phyloP scores from a whole-genome alignment of 2,113 vertebrate species.

The Xiphophorus maculatus region DNA sequence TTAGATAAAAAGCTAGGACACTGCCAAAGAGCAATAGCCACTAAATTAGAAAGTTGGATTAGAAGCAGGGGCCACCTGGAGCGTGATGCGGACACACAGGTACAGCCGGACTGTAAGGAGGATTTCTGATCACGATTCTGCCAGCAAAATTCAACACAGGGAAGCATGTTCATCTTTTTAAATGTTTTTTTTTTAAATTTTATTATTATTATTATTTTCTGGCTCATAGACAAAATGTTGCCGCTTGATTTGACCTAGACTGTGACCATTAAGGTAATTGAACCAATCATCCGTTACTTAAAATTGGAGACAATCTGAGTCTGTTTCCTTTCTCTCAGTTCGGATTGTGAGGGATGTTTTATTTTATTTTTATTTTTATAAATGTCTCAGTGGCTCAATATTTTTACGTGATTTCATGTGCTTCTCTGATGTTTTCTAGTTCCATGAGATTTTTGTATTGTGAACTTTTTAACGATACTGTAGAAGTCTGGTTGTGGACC shows the following conservation, averaged over 20 bases:
- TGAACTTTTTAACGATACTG: slow-evolving; percentile 24
- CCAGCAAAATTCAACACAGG: slow-evolving; percentile 42
- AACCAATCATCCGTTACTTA: slow-evolving; percentile 34
- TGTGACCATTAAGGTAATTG: slow-evolving; percentile 69
- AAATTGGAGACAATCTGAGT: slow-evolving; percentile 63
- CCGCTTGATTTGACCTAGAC: slow-evolving; percentile 67
- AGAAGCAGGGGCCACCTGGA: slow-evolving; percentile 31
- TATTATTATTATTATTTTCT: slow-evolving; percentile 15
- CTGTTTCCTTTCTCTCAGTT: slow-evolving; percentile 33
- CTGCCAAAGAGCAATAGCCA: slow-evolving; percentile 71
- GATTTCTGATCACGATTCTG: slow-evolving; percentile 19
- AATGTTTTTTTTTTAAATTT: slow-evolving; percentile 25
- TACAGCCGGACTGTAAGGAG: slow-evolving; percentile 22
- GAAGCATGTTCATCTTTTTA: slow-evolving; percentile 30
- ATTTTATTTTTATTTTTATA: not conserved
- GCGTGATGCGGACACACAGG: slow-evolving; percentile 7
- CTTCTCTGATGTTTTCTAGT: slow-evolving; percentile 40
- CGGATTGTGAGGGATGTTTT: slow-evolving; percentile 14
- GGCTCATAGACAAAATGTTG: not conserved
- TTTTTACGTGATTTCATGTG: slow-evolving; percentile 19
- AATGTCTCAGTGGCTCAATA: slow-evolving; percentile 29
- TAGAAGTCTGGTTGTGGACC: slow-evolving; percentile 11
- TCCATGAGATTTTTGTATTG: slow-evolving; percentile 40
- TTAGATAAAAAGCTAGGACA: slow-evolving; percentile 61
- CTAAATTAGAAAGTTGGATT: slow-evolving; percentile 33